Evolutionary conservation across 2,797 vertebrate genomes (phyloP).

Genomic region (Aphelocoma californica): DNA sequence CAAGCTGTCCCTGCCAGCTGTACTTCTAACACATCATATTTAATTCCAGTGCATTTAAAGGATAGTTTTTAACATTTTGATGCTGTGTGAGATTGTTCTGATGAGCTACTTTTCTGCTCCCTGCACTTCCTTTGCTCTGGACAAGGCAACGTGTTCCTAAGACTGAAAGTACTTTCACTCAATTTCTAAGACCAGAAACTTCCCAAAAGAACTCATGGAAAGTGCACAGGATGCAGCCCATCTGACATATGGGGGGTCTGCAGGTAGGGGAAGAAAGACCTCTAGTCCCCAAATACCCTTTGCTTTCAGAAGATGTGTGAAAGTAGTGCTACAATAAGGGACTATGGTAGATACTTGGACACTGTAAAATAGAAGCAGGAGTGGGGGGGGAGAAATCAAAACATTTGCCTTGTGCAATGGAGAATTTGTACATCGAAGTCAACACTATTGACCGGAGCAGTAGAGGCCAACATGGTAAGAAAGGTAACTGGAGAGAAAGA

Average conservation of each 20-base stretch:
- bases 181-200: background rate
- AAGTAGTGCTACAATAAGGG: background rate
- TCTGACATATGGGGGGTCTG: background rate
- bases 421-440: background rate
- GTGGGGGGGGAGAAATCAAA: background rate
- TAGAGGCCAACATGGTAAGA: background rate
- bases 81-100: background rate
- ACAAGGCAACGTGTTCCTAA: background rate
- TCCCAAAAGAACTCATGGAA: background rate
- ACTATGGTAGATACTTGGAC: background rate
- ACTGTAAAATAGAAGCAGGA: background rate
- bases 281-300: background rate
- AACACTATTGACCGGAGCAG: background rate
- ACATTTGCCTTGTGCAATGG: background rate
- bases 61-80: background rate
- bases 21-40: background rate
- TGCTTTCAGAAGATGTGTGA: background rate
- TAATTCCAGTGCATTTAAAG: background rate
- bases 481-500: background rate
- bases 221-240: background rate
- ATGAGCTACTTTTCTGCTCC: background rate
- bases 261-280: background rate
- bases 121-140: background rate
- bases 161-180: background rate
- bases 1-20: background rate